phyloP scores from a whole-genome alignment of 2,113 vertebrate species.

The Salvator merianae region DNA sequence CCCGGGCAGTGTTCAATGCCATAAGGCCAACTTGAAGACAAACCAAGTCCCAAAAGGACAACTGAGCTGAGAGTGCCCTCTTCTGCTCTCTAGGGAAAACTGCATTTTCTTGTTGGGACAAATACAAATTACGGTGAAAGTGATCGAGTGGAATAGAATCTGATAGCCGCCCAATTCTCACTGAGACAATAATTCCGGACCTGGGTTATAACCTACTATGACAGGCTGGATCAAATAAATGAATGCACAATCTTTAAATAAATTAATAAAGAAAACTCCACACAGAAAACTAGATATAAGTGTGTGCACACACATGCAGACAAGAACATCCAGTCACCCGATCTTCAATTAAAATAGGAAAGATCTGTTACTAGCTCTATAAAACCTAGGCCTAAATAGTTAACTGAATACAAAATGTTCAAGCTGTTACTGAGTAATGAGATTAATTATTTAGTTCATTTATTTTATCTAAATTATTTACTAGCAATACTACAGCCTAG shows the following conservation, averaged over 20 bases:
- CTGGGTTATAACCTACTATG: neutral
- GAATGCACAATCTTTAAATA: neutral
- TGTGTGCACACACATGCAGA: no score
- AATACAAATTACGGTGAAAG: neutral
- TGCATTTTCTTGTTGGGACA: slow-evolving; percentile 24
- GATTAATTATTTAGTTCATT: neutral
- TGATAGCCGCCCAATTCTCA: neutral
- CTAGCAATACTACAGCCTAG: neutral
- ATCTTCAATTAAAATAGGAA: neutral
- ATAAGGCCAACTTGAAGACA: neutral
- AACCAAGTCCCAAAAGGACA: neutral
- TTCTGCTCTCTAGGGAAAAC: slow-evolving; percentile 52
- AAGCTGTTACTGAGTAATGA: no score
- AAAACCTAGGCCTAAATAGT: neutral
- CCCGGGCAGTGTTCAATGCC: neutral
- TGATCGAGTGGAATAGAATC: neutral
- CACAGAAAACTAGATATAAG: neutral
- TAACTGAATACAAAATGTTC: neutral
- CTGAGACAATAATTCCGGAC: no score
- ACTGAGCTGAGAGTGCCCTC: slow-evolving; percentile 60
- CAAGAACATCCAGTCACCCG: neutral
- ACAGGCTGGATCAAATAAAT: neutral
- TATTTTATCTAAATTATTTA: neutral
- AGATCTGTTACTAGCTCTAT: neutral
- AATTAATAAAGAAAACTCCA: neutral